Evolutionary conservation across 2,888 invertebrate genomes (phyloP), one percentile per base, ranked within the genome.

Genomic region (Volucella zonaria): DNA sequence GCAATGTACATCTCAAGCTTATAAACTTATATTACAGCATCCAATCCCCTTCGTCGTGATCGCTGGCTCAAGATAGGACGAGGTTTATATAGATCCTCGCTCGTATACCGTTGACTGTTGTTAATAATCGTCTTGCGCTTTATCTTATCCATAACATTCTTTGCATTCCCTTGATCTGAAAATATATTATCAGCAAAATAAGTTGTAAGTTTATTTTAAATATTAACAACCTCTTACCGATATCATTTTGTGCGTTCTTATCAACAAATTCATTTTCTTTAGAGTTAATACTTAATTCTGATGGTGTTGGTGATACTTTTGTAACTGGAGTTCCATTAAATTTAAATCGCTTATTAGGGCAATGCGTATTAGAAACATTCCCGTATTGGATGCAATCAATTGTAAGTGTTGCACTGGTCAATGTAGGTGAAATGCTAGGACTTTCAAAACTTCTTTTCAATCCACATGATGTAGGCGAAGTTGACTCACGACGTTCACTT

Each of bases 81-180:
- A 68, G 95, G 95, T 90, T 95, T 95, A 90, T 95, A 95, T 76
- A 95, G 92, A 91, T 95, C 95, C 88, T 95, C 95, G 87, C 94
- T 94, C 75, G 94, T 93, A 89, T 95, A 95, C 81, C 95, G 93
- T 89, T 95, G 94, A 78, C 87, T 87, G 12, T 82, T 56, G 31
- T 79, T 77, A 9, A 77, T 51, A n/a, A 67, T 87, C 62, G 45
- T 51, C 51, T 59, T 87, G 49, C 67, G 76, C 73, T 86, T 75
- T n/a, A 43, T 64, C 31, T 78, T 85, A 43, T 51, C 68, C 2
- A 18, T 66, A 8, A 62, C 81, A 54, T 67, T 62, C 59, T 86
- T 82, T 8, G 61, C 51, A 23, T 70, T 70, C 2, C 70, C 64
- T 51, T 62, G 76, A 31, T 31, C 31, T 31, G 31, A 31, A 31